Percentiles rank a stretch among this genome's conserved stretches.
Conservation (phyloP, 2,113 vertebrate species). For the Aspiorhynchus laticeps region DNA sequence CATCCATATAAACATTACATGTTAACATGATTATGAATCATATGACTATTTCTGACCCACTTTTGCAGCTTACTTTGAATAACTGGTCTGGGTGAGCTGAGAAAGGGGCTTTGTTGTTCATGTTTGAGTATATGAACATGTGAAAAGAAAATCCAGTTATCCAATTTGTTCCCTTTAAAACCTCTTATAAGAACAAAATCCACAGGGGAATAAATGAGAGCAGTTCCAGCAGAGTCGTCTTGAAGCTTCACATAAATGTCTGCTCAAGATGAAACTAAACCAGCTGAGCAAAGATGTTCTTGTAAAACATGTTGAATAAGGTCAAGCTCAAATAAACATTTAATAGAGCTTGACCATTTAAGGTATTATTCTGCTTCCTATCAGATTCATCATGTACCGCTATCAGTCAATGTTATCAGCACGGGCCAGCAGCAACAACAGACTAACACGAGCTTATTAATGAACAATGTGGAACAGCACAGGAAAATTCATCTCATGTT, state of each 20-base stretch:
- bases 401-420: conserved; percentile 8
- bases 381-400: background rate
- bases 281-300: background rate
- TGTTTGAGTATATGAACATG: background rate
- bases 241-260: background rate
- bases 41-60: background rate
- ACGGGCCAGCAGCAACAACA: background rate
- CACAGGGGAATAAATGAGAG: background rate
- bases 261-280: background rate
- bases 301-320: background rate
- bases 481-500: background rate
- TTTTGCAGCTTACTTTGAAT: background rate
- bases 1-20: background rate
- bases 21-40: background rate
- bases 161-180: background rate
- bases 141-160: background rate
- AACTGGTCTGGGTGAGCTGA: background rate
- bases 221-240: background rate
- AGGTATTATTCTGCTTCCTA: background rate
- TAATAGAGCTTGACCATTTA: background rate
- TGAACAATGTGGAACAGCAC: background rate
- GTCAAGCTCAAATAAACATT: background rate
- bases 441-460: background rate
- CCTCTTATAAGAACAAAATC: background rate
- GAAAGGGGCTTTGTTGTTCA: background rate